Base-by-base conservation (phyloP, 2,888 invertebrate species). In the Andrena minutula region DNA sequence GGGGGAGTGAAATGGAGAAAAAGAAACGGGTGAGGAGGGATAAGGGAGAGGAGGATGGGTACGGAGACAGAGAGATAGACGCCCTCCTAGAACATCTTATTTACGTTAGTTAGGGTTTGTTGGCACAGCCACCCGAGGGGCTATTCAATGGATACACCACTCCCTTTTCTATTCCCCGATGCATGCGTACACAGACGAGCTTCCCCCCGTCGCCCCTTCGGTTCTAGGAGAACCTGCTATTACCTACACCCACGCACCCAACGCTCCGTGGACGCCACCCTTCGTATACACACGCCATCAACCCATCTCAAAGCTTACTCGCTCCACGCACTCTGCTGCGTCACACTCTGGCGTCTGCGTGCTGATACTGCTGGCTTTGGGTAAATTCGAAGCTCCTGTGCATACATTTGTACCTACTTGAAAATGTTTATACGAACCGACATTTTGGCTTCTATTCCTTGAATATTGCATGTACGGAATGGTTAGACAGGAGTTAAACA, bases 31-130 rank as follows among this genome's bases (percentile, higher is more conserved):
- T 16, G 53, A 41, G 35, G 30, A 53, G 20, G n/a, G 61, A 16
- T 16, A 41, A 7, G 23, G 8, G 28, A 8, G 56, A 35, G 26
- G 49, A 35, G 26, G 56, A 26, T 28, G 41, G 61, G 28, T 26
- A 30, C 6, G 23, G n/a, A 78, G 74, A 79, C 35, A 49, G 64
- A 71, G 61, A 71, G 32, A 60, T 16, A 1, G 64, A 63, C 51
- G 61, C 82, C 76, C 87, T 88, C 84, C 78, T 75, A 89, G 90
- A 92, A 93, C 92, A 91, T 92, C 93, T 94, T 94, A 93, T 93
- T 94, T 93, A 93, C 93, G 94, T 94, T 93, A 93, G 93, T 94
- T 93, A 92, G 92, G 93, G 92, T 92, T 93, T 93, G 93, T 93
- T 93, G 92, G 92, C 92, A 88, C 88, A 91, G 89, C 86, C 90